These are phyloP conservation scores for Lycopodina hypogea DNA, from an alignment of 37 sponge, comb jelly and placozoan species.

Conservation along the genomic window DNA sequence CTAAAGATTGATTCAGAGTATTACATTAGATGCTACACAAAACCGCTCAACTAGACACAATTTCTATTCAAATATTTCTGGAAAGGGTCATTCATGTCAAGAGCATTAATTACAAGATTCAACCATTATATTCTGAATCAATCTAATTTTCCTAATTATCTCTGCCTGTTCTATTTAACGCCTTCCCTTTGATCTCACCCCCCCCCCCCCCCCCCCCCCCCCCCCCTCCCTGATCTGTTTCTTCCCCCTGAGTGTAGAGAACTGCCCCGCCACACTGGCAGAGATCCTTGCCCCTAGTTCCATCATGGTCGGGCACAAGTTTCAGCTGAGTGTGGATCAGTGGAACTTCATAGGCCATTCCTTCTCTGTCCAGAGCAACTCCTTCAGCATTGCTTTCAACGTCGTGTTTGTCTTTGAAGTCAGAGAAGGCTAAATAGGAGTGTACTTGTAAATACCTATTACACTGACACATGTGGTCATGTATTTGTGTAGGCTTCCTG, in stretches of 20 bases:
- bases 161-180: too few species aligned
- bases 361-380: slow-evolving; percentile 30
- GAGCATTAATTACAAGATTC: too few species aligned
- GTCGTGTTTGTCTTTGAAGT: slow-evolving; percentile 71
- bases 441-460: background rate
- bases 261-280: slow-evolving; percentile 53
- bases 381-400: slow-evolving; percentile 50
- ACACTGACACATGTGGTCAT: background rate
- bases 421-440: background rate
- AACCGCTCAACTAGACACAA: too few species aligned
- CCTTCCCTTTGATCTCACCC: too few species aligned
- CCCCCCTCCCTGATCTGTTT: background rate
- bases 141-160: too few species aligned
- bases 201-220: background rate
- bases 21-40: too few species aligned
- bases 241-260: slow-evolving; percentile 19
- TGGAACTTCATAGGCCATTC: slow-evolving; percentile 82
- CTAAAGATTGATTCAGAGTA: too few species aligned
- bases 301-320: slow-evolving; percentile 42
- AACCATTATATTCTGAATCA: too few species aligned
- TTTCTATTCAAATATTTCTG: too few species aligned
- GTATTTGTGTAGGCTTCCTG: slow-evolving; percentile 39
- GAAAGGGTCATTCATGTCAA: too few species aligned
- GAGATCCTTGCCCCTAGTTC: slow-evolving; percentile 63
- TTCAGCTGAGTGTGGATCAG: slow-evolving; percentile 70